Conservation (phyloP, 2,113 vertebrate genomes). For the Burhinus bistriatus region DNA sequence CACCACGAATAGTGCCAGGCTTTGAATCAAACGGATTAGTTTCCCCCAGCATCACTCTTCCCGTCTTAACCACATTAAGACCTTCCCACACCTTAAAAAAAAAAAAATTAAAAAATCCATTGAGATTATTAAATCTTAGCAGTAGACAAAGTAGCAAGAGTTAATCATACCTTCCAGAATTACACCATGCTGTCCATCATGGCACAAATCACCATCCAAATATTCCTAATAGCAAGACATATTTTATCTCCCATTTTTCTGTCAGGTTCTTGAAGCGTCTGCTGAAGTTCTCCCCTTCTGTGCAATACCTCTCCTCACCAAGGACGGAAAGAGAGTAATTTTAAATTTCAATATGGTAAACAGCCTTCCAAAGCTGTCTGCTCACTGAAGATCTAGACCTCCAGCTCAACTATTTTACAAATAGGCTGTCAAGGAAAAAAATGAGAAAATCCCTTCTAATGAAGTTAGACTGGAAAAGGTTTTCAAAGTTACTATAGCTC, state of each 20-base stretch:
- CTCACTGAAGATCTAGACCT: not conserved
- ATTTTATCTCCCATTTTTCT: not conserved
- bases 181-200: not conserved
- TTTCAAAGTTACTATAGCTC: not conserved
- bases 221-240: not conserved
- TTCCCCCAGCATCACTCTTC: slow-evolving; percentile 92
- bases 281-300: not conserved
- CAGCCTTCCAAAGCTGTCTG: not conserved
- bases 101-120: not conserved
- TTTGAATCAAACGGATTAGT: slow-evolving; percentile 91
- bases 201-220: not conserved
- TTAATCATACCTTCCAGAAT: not conserved
- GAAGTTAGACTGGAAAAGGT: not conserved
- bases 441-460: not conserved
- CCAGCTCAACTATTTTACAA: not conserved
- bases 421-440: not conserved
- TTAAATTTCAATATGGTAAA: not conserved
- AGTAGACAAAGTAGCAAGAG: not conserved
- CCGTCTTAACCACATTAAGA: slow-evolving; percentile 86
- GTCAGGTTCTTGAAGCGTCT: not conserved
- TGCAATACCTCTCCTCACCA: not conserved
- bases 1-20: slow-evolving; percentile 94
- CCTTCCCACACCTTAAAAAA: slow-evolving; percentile 90
- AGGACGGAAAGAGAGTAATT: not conserved
- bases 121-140: not conserved